Conservation (phyloP, 2,113 vertebrate genomes). For the Sinocyclocheilus grahami region DNA sequence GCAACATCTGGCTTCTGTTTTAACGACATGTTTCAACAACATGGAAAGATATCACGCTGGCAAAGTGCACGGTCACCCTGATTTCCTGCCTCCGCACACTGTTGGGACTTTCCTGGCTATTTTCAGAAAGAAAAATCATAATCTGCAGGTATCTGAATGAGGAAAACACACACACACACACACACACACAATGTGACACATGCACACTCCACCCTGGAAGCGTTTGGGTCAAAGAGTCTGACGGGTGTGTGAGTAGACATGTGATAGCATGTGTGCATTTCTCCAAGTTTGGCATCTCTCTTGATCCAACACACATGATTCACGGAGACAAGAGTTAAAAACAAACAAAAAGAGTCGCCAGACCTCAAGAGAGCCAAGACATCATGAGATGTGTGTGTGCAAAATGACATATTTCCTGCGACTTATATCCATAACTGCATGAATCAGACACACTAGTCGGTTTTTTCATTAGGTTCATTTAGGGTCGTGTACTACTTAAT, state of each 20-base stretch:
- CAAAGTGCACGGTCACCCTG: constrained; percentile 28
- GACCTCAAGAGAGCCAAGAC: neutral
- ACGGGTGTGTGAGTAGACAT: neutral
- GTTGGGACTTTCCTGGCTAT: constrained; percentile 64
- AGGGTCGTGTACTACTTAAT: neutral
- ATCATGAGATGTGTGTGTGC: neutral
- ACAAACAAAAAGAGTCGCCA: neutral
- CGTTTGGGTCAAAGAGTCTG: neutral
- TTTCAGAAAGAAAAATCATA: constrained; percentile 43
- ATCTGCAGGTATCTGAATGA: constrained; percentile 35
- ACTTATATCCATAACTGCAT: neutral
- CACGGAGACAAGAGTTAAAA: neutral
- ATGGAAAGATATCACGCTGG: constrained; percentile 9
- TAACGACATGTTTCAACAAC: constrained; percentile 26
- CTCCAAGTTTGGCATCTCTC: neutral
- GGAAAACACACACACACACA: too few relatives aligned
- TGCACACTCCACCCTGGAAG: neutral
- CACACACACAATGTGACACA: neutral
- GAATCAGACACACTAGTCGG: neutral
- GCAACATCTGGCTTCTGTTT: constrained; percentile 53
- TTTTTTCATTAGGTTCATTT: neutral
- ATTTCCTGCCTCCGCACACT: constrained; percentile 53
- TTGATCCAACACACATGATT: neutral
- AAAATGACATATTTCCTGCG: neutral
- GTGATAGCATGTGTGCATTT: neutral